phyloP scores from a whole-genome alignment of 2,888 invertebrate species.

The Idaea biselata region DNA sequence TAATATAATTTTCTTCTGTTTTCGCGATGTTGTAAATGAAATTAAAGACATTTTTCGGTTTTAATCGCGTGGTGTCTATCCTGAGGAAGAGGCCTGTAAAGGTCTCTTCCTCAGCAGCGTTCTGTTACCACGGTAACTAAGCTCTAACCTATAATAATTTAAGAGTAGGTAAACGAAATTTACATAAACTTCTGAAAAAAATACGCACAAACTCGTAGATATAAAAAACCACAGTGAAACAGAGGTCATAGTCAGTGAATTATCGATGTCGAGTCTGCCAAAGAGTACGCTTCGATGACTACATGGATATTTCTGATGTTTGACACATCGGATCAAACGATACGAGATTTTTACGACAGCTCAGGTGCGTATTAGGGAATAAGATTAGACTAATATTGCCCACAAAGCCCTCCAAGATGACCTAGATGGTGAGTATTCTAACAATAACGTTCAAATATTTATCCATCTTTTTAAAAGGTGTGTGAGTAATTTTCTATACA shows the following conservation, averaged over 20 bases:
- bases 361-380: neutral
- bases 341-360: neutral
- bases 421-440: too few relatives aligned
- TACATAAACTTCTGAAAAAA: neutral
- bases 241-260: neutral
- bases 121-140: neutral
- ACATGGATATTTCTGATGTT: neutral
- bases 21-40: too few relatives aligned
- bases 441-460: too few relatives aligned
- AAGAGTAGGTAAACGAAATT: neutral
- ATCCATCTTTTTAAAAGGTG: too few relatives aligned
- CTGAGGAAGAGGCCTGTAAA: too few relatives aligned
- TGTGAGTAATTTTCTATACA: too few relatives aligned
- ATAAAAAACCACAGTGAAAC: conserved; percentile 1
- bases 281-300: neutral
- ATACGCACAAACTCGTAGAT: neutral
- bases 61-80: too few relatives aligned
- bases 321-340: conserved; percentile 1
- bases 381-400: neutral
- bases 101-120: too few relatives aligned
- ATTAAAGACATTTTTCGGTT: too few relatives aligned
- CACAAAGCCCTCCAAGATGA: too few relatives aligned
- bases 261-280: neutral
- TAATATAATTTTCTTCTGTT: too few relatives aligned
- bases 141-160: neutral